Evolutionary conservation across 2,113 vertebrate genomes (phyloP).

Genomic region (Turdus rufiventris): DNA sequence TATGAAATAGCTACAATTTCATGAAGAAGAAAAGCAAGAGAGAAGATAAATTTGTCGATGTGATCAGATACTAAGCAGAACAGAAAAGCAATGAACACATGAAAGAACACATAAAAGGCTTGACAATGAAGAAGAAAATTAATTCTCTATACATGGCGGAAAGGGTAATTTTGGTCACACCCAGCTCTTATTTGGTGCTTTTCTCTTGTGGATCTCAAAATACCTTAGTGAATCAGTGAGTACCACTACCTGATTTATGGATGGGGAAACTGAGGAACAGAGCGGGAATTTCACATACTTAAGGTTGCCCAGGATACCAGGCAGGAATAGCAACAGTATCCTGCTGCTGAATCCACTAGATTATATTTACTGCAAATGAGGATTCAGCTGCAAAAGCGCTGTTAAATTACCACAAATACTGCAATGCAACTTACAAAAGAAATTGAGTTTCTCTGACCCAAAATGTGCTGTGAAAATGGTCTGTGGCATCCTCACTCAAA

Average conservation of each 20-base stretch:
- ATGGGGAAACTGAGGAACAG: neutral
- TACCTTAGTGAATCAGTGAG: neutral
- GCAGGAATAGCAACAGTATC: neutral
- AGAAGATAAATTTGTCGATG: neutral
- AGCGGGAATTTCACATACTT: neutral
- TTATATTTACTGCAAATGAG: rapidly evolving
- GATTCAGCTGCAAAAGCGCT: neutral
- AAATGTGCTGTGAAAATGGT: neutral
- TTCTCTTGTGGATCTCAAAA: neutral
- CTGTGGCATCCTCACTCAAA: neutral
- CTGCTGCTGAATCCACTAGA: neutral
- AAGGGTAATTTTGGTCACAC: neutral
- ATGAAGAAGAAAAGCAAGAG: neutral
- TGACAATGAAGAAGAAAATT: neutral
- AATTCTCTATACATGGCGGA: neutral
- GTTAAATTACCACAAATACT: neutral
- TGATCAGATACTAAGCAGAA: neutral
- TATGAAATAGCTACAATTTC: neutral
- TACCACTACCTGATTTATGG: neutral
- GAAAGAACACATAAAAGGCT: neutral
- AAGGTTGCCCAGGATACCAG: neutral
- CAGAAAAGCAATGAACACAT: neutral
- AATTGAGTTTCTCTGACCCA: neutral
- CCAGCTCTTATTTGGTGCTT: neutral
- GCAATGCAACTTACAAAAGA: neutral